Conservation (phyloP, 2,797 vertebrate species). For the Echeneis naucrates region DNA sequence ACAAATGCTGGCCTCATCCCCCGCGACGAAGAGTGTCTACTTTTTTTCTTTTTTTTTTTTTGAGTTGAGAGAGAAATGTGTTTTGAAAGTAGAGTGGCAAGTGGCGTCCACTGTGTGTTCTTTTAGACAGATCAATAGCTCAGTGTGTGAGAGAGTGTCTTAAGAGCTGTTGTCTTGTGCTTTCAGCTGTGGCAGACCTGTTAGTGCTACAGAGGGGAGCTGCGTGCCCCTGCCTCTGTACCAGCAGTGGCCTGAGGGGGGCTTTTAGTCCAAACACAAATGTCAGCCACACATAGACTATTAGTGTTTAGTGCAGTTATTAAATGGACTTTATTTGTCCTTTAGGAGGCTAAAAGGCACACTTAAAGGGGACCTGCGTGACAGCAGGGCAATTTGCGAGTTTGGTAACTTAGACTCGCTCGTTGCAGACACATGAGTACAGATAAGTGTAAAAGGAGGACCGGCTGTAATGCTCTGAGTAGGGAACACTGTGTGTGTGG, state of each 20-base stretch:
- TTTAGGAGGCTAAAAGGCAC: slow-evolving; percentile 89
- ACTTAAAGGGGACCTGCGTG: slow-evolving; percentile 86
- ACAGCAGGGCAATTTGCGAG: slow-evolving; percentile 86
- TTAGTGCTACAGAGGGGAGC: slow-evolving; percentile 89
- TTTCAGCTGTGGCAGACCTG: slow-evolving; percentile 91
- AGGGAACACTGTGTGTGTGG: slow-evolving; percentile 57
- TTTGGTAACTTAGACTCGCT: slow-evolving; percentile 84
- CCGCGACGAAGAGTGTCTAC: slow-evolving; percentile 69
- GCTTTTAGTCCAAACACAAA: slow-evolving; percentile 91
- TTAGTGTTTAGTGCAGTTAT: slow-evolving; percentile 90
- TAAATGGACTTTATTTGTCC: slow-evolving; percentile 92
- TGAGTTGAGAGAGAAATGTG: slow-evolving; percentile 78
- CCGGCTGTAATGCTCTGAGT: slow-evolving; percentile 78
- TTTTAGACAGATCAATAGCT: slow-evolving; percentile 92
- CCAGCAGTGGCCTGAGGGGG: slow-evolving; percentile 86
- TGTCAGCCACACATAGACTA: slow-evolving; percentile 90
- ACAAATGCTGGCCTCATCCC: slow-evolving; percentile 65
- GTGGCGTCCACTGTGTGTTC: slow-evolving; percentile 87
- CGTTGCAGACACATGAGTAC: slow-evolving; percentile 80
- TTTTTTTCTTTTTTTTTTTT: slow-evolving; percentile 40
- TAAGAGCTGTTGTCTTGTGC: slow-evolving; percentile 92
- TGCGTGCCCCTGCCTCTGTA: slow-evolving; percentile 82
- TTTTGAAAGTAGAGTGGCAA: slow-evolving; percentile 86
- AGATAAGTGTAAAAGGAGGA: slow-evolving; percentile 85
- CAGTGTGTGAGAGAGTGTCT: slow-evolving; percentile 93